Percentiles rank a stretch among this genome's conserved stretches.
These are phyloP conservation scores for Lamellibrachia columna DNA, from an alignment of 2,888 invertebrate species.

Conservation along the genomic window DNA sequence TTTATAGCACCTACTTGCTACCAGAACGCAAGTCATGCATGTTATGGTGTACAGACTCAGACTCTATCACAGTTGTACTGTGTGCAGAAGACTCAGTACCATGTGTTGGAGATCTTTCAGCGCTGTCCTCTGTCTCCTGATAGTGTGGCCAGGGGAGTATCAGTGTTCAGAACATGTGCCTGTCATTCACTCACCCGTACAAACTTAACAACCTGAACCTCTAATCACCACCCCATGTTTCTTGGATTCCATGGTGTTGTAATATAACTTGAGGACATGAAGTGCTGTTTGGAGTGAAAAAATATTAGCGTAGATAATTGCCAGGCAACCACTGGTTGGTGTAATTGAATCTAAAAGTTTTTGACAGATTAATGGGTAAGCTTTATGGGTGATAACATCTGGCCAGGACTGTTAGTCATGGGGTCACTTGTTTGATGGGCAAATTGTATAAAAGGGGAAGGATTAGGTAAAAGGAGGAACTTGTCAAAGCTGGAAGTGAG, in stretches of 20 bases:
- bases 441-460: neutral
- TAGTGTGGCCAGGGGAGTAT: neutral
- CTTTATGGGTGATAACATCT: neutral
- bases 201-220: neutral
- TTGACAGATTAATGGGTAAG: constrained; percentile 16
- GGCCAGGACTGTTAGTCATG: neutral
- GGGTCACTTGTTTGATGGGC: neutral
- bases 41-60: neutral
- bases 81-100: neutral
- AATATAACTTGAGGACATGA: neutral
- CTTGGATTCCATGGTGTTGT: neutral
- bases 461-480: neutral
- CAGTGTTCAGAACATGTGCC: neutral
- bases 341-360: constrained; percentile 16
- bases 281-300: constrained; percentile 10
- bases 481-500: neutral
- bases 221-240: neutral
- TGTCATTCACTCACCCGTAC: neutral
- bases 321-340: neutral
- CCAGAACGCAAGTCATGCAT: neutral
- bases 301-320: neutral
- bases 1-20: neutral
- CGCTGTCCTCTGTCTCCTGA: neutral
- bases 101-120: neutral
- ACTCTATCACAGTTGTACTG: neutral